Percentiles rank a stretch among this genome's conserved stretches.
phyloP scores from a whole-genome alignment of 23 tunicate species.

The Phallusia fumigata region DNA sequence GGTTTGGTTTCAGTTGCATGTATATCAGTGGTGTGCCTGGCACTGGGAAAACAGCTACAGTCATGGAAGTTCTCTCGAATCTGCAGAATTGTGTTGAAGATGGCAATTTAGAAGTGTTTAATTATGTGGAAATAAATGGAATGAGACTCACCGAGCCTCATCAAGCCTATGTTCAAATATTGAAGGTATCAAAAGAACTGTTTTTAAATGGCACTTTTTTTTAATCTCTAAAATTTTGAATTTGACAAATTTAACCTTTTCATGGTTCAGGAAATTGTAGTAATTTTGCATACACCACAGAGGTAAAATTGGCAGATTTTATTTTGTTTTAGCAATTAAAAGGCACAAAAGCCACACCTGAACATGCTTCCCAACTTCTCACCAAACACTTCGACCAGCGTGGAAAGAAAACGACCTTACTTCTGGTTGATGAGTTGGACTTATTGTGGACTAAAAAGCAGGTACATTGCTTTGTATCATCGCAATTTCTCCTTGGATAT shows the following conservation, averaged over 20 bases:
- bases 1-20: slow-evolving; percentile 49
- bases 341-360: slow-evolving; percentile 76
- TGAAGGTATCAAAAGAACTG: slow-evolving; percentile 20
- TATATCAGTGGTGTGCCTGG: slow-evolving; percentile 95
- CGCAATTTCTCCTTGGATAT: too few species aligned
- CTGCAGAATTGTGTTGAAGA: slow-evolving; percentile 50
- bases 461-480: too few species aligned
- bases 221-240: too few species aligned
- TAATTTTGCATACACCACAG: neutral
- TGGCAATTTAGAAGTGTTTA: slow-evolving; percentile 59
- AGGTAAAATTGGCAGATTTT: neutral
- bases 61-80: slow-evolving; percentile 75
- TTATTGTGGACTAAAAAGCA: slow-evolving; percentile 91
- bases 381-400: slow-evolving; percentile 66
- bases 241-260: too few species aligned
- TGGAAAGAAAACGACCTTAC: slow-evolving; percentile 52
- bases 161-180: slow-evolving; percentile 78
- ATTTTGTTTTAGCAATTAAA: slow-evolving; percentile 63
- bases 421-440: slow-evolving; percentile 97
- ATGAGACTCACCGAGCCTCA: slow-evolving; percentile 95
- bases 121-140: slow-evolving; percentile 90
- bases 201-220: neutral
- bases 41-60: slow-evolving; percentile 99
- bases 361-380: slow-evolving; percentile 85
- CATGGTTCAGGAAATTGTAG: too few species aligned